phyloP scores from a whole-genome alignment of 2,113 vertebrate species.

The Phrynosoma platyrhinos region DNA sequence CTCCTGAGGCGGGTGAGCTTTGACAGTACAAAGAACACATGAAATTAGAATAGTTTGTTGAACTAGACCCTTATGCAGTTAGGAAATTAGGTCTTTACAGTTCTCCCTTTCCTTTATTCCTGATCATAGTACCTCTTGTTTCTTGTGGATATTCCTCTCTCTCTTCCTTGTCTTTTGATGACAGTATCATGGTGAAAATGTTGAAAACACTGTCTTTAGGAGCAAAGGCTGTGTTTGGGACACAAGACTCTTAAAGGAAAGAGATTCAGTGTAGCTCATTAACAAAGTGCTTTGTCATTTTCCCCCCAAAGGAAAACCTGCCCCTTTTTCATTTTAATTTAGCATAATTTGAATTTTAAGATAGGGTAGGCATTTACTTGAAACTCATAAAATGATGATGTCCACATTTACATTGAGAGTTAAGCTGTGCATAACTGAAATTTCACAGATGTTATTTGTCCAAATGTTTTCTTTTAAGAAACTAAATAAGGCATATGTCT shows the following conservation, averaged over 20 bases:
- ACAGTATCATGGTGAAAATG: background rate
- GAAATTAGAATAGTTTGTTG: conserved; percentile 28
- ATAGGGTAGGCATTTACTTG: background rate
- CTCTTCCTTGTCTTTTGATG: background rate
- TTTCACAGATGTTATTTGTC: background rate
- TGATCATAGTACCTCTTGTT: background rate
- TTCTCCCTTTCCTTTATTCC: background rate
- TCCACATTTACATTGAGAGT: background rate
- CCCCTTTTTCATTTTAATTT: background rate
- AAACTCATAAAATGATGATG: background rate
- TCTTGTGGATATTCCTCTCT: background rate
- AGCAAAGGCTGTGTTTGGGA: conserved; percentile 6
- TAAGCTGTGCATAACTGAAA: background rate
- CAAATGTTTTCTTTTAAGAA: background rate
- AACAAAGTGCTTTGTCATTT: background rate
- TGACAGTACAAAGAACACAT: conserved; percentile 12
- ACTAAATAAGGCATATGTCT: background rate
- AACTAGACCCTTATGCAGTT: conserved; percentile 32
- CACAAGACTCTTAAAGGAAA: background rate
- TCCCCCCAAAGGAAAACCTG: background rate
- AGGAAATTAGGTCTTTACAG: conserved; percentile 20
- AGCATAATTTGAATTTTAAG: conserved; percentile 8
- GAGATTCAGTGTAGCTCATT: background rate
- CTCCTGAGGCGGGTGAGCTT: conserved; percentile 15
- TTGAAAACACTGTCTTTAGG: background rate